Evolutionary conservation across 2,113 vertebrate species (phyloP).

Genomic region (Lipotes vexillifer): DNA sequence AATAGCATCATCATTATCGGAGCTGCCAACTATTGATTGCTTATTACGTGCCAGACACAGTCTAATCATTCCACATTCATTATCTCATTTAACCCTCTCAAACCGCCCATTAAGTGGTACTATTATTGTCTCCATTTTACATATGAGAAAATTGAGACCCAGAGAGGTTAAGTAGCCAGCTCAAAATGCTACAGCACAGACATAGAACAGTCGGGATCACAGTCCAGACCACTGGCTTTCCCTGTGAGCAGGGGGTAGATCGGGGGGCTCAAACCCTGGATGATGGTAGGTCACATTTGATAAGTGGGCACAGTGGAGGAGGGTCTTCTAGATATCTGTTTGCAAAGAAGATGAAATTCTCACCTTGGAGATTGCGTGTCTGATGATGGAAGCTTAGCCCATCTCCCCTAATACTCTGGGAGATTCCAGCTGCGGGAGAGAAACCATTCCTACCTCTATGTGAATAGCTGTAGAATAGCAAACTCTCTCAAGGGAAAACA

Average conservation of each 20-base stretch:
- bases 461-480: neutral
- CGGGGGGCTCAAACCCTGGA: neutral
- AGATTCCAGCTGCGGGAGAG: neutral
- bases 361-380: neutral
- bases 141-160: neutral
- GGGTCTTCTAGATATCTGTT: too few relatives aligned
- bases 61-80: neutral
- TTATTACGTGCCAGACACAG: neutral
- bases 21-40: neutral
- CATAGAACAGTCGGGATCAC: rapidly evolving
- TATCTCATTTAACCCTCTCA: neutral
- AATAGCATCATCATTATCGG: neutral
- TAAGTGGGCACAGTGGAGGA: too few relatives aligned
- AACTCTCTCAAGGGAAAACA: neutral
- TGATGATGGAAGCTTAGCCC: neutral
- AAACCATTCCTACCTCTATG: neutral
- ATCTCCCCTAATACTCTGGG: rapidly evolving
- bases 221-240: neutral
- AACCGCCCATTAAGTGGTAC: rapidly evolving
- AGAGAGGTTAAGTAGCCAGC: neutral
- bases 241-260: neutral
- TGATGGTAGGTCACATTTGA: too few relatives aligned
- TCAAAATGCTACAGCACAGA: neutral
- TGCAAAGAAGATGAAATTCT: neutral
- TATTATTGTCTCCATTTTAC: neutral